phyloP scores from a whole-genome alignment of 2,113 vertebrate genomes.

The Maccullochella peelii region DNA sequence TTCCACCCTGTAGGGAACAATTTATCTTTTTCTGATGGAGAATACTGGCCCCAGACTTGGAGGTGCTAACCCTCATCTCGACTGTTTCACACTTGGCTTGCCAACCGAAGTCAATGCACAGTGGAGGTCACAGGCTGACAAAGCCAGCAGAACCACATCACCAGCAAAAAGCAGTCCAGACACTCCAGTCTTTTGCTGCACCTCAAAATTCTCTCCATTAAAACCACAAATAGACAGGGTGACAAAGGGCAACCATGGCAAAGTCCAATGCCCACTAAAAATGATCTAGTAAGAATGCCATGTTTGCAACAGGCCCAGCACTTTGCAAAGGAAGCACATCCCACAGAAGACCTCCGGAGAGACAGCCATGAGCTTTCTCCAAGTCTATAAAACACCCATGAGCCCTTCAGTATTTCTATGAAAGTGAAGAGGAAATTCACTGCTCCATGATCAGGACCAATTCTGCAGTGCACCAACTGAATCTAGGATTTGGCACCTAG shows the following conservation, averaged over 20 bases:
- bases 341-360: not conserved
- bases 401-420: not conserved
- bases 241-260: not conserved
- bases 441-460: not conserved
- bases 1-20: conserved; percentile 26
- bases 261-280: not conserved
- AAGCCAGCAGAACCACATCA: conserved; percentile 29
- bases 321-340: conserved; percentile 3
- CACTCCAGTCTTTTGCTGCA: conserved; percentile 4
- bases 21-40: conserved; percentile 52
- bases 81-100: conserved; percentile 59
- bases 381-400: not conserved
- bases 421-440: not conserved
- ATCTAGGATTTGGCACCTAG: not conserved
- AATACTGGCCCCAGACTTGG: conserved; percentile 22
- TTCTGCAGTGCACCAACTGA: not conserved
- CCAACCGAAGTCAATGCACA: conserved; percentile 20
- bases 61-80: conserved; percentile 31
- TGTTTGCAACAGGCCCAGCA: not conserved
- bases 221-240: conserved; percentile 18
- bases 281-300: not conserved
- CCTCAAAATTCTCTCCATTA: conserved; percentile 9
- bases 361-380: not conserved
- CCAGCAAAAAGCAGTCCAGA: conserved; percentile 31
- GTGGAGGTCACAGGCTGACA: conserved; percentile 40